A percentile compares a stretch with the other conserved stretches of the same genome.
phyloP scores from a whole-genome alignment of 1,140 invertebrate species.

The Zaprionus davidi region DNA sequence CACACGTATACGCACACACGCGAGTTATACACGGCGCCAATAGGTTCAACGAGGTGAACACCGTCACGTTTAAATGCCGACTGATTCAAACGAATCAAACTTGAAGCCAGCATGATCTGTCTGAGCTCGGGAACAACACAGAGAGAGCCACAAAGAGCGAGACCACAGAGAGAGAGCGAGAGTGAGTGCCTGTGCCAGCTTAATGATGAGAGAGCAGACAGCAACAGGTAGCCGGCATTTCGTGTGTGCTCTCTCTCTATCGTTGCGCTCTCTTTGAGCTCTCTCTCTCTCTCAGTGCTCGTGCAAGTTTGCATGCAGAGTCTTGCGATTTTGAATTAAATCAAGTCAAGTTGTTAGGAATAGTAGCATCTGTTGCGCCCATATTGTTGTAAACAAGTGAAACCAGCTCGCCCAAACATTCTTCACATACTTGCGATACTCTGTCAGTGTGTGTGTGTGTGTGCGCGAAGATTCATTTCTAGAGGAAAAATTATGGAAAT shows the following conservation, averaged over 20 bases:
- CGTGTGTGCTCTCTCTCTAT: conserved; percentile 10
- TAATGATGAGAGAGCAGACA: conserved; percentile 31
- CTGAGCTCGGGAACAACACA: background rate
- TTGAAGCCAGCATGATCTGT: conserved; percentile 29
- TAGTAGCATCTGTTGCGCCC: conserved; percentile 12
- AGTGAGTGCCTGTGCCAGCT: conserved; percentile 27
- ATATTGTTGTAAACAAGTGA: conserved; percentile 71
- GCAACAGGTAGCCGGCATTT: conserved; percentile 54
- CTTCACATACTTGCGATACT: conserved; percentile 66
- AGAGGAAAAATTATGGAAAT: conserved; percentile 46
- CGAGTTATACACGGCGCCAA: conserved; percentile 18
- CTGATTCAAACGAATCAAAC: conserved; percentile 31
- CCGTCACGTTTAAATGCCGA: conserved; percentile 52
- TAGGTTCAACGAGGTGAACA: conserved; percentile 41
- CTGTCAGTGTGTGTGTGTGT: background rate
- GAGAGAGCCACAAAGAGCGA: background rate
- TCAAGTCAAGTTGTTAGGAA: conserved; percentile 63
- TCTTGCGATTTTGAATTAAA: conserved; percentile 68
- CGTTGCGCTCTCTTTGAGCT: background rate
- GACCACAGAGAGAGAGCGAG: background rate
- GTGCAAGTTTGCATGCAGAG: conserved; percentile 52
- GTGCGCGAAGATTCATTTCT: background rate
- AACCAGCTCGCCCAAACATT: conserved; percentile 84
- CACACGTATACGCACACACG: conserved; percentile 8
- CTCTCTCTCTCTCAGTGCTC: conserved; percentile 4